Evolutionary conservation across 2,888 invertebrate species (phyloP).

Genomic region (Antheraea yamamai): DNA sequence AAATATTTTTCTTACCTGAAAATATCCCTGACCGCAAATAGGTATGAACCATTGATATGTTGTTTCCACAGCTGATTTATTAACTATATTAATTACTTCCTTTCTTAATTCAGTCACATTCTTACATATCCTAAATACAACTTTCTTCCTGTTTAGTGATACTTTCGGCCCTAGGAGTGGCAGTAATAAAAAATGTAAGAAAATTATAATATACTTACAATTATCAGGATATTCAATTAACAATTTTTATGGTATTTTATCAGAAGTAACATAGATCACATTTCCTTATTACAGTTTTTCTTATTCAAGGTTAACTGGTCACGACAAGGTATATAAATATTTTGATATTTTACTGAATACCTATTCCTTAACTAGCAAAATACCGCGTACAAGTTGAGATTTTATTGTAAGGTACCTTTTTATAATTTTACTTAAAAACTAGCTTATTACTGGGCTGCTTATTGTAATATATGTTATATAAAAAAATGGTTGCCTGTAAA

Average conservation of each 20-base stretch:
- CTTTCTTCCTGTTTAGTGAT: constrained; percentile 51
- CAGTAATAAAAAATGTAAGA: background rate
- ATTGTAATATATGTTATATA: no score
- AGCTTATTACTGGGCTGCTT: no score
- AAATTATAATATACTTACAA: background rate
- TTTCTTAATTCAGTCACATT: constrained; percentile 60
- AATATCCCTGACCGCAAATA: constrained; percentile 61
- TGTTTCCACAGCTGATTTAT: constrained; percentile 64
- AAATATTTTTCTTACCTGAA: constrained; percentile 55
- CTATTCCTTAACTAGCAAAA: no score
- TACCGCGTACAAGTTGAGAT: no score
- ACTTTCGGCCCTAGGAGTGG: constrained; percentile 63
- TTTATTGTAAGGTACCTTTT: no score
- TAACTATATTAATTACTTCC: constrained; percentile 58
- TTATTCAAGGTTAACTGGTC: background rate
- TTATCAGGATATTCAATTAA: background rate
- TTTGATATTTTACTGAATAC: no score
- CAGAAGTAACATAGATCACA: background rate
- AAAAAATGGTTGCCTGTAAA: no score
- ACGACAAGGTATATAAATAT: no score
- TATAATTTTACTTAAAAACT: no score
- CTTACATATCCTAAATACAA: constrained; percentile 63
- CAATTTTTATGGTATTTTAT: background rate
- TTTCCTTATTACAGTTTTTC: background rate
- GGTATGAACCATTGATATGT: constrained; percentile 77